Evolutionary conservation across 2,113 vertebrate genomes (phyloP).

Genomic region (Psilopsiagon aymara): DNA sequence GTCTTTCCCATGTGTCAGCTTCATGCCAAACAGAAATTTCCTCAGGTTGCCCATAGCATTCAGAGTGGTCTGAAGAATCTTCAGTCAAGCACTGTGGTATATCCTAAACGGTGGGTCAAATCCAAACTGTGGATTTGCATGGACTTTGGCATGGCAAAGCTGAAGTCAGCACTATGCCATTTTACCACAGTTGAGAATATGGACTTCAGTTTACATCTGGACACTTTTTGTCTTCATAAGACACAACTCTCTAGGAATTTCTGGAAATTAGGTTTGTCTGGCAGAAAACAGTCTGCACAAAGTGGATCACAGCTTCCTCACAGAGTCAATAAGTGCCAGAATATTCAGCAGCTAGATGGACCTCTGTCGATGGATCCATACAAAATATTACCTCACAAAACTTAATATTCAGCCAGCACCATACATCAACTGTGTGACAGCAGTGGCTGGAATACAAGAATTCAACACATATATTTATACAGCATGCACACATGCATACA

Average conservation of each 20-base stretch:
- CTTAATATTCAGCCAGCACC: not conserved
- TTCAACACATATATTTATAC: not conserved
- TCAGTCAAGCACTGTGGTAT: not conserved
- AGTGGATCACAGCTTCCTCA: not conserved
- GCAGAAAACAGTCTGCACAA: not conserved
- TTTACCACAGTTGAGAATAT: not conserved
- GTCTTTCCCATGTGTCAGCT: not conserved
- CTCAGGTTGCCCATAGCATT: not conserved
- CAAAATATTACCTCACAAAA: not conserved
- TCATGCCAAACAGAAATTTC: not conserved
- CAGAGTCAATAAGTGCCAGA: not conserved
- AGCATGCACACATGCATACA: not conserved
- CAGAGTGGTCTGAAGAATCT: not conserved
- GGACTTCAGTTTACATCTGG: not conserved
- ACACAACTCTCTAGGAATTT: not conserved
- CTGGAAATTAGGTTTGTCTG: not conserved
- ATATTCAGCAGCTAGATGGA: not conserved
- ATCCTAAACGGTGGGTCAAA: not conserved
- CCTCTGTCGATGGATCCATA: not conserved
- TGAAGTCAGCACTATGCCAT: not conserved
- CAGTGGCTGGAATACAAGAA: not conserved
- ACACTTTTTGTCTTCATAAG: not conserved
- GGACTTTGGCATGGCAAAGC: not conserved
- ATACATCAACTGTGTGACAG: not conserved
- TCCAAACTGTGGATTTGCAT: not conserved